Evolutionary conservation across 2,797 vertebrate species (phyloP), one percentile per base, ranked within the genome.

Genomic region (Sphenopsis melanotis): DNA sequence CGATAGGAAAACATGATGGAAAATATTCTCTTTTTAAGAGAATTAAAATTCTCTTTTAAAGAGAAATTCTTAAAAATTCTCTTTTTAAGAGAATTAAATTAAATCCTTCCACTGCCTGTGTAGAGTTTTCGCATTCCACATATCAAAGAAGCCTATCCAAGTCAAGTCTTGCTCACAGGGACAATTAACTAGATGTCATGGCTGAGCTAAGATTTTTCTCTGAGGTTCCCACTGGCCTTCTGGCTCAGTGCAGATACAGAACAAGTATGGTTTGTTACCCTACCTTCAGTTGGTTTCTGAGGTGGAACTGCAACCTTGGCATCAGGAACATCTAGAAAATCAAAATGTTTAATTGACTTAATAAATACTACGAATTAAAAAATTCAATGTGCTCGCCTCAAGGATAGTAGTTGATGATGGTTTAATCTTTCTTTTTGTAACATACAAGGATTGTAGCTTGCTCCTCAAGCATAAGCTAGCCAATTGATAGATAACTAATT

Each of bases 261-360:
- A 81, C 3, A 89, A 78, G 16, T 20, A 64, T 7, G 8, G 9
- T 46, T 94, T 84, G 19, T 86, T 89, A 60, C 76, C 98, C 98
- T 98, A 99, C 99, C 99, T 99, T 99, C 98, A 83, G 88, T 98
- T 89, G 92, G 96, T 89, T 98, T 98, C 83, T 97, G 98, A 83
- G 99, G 97, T 57, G 99, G 99, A 96, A 99, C 98, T 90, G 98
- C 98, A 96, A 99, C 98, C 89, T 99, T 98, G 53, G 99, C 98
- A 97, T 99, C 99, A 84, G 99, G 99, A 91, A 99, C 98, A 98
- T 99, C 99, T 99, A 97, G 63, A 97, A 97, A 96, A 80, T 50
- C 55, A 66, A 95, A 57, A 76, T 39, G 15, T 91, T 83, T 76
- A 44, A 56, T 7, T 89, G 23, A 61, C 4, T 91, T 87, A 50